A percentile compares a stretch with the other conserved stretches of the same genome.
Conservation (phyloP, 2,113 vertebrate species). For the Puntigrus tetrazona region DNA sequence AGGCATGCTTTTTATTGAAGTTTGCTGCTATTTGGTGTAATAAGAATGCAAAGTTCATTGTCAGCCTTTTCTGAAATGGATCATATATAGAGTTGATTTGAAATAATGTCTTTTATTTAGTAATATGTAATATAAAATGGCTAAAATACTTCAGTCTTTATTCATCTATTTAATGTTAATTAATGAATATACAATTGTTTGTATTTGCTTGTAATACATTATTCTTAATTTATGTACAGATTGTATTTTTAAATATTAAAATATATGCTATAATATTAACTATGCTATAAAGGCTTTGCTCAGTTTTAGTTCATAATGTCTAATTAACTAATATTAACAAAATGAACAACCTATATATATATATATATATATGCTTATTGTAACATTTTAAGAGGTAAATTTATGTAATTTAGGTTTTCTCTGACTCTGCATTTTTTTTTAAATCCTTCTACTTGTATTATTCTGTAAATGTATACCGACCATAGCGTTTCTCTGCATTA, state of each 20-base stretch:
- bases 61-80: neutral
- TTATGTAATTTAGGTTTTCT: neutral
- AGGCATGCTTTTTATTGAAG: neutral
- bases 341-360: no score
- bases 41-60: neutral
- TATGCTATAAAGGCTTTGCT: neutral
- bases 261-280: neutral
- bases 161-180: neutral
- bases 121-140: no score
- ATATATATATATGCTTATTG: no score
- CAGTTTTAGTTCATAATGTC: neutral
- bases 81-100: neutral
- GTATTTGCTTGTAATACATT: no score
- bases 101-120: no score
- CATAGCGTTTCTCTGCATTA: neutral
- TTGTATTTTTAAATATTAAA: neutral
- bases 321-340: neutral
- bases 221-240: neutral
- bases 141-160: neutral
- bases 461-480: conserved; percentile 25
- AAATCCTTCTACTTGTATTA: neutral
- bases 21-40: neutral
- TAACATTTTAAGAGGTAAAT: neutral
- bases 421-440: neutral
- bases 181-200: no score